Percentiles rank a stretch among this genome's conserved stretches.
These are phyloP conservation scores for Pterostichus niger DNA, from an alignment of 2,888 invertebrate genomes.

Conservation along the genomic window DNA sequence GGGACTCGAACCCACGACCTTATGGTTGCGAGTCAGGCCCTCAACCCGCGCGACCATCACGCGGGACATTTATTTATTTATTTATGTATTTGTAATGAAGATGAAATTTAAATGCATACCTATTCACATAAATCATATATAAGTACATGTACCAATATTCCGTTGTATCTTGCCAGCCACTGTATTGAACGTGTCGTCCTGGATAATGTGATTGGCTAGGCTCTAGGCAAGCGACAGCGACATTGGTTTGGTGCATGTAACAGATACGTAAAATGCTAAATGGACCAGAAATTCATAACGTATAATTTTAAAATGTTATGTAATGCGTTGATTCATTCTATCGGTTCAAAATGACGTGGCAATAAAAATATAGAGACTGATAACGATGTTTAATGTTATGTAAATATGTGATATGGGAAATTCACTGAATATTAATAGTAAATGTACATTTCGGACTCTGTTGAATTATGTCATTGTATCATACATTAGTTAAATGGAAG, in stretches of 20 bases:
- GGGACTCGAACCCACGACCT: too few relatives aligned
- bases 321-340: slow-evolving; percentile 46
- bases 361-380: slow-evolving; percentile 46
- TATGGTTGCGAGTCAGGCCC: too few relatives aligned
- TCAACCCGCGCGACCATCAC: too few relatives aligned
- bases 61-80: not conserved
- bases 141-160: not conserved
- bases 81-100: not conserved
- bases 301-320: slow-evolving; percentile 59
- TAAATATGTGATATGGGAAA: slow-evolving; percentile 35
- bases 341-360: slow-evolving; percentile 44
- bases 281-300: slow-evolving; percentile 58
- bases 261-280: slow-evolving; percentile 56
- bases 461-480: too few relatives aligned
- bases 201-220: slow-evolving; percentile 35
- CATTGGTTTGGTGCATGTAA: slow-evolving; percentile 17
- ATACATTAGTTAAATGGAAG: too few relatives aligned
- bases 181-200: slow-evolving; percentile 18
- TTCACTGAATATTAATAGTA: not conserved
- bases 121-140: not conserved
- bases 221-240: not conserved
- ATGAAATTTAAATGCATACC: slow-evolving; percentile 9
- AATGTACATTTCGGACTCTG: too few relatives aligned
- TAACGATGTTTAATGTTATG: slow-evolving; percentile 45
- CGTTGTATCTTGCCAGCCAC: slow-evolving; percentile 12